A percentile compares a stretch with the other conserved stretches of the same genome.
phyloP scores from a whole-genome alignment of 1,140 invertebrate species.

The Arctopsyche grandis region DNA sequence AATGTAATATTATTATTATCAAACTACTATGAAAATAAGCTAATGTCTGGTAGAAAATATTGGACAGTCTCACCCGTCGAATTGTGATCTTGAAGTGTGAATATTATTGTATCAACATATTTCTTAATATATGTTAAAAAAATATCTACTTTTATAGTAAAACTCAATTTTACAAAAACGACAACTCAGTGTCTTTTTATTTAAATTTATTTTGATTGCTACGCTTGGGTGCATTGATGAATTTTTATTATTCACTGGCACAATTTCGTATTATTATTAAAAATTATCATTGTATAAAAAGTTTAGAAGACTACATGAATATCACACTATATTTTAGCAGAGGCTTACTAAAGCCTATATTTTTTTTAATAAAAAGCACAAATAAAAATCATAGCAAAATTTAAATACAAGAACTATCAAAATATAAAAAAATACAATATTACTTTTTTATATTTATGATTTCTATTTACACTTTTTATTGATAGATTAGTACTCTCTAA shows the following conservation, averaged over 20 bases:
- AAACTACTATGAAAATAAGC: no score
- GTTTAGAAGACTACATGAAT: slow-evolving; percentile 54
- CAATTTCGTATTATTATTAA: slow-evolving; percentile 41
- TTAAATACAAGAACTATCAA: slow-evolving; percentile 69
- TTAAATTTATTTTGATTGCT: slow-evolving; percentile 24
- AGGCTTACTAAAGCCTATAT: slow-evolving; percentile 49
- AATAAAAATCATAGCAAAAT: slow-evolving; percentile 51
- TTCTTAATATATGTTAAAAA: slow-evolving; percentile 43
- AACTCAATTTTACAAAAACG: slow-evolving; percentile 42
- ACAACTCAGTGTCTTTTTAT: slow-evolving; percentile 25
- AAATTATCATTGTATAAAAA: slow-evolving; percentile 51
- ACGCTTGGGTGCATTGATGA: slow-evolving; percentile 3
- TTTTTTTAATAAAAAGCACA: slow-evolving; percentile 50
- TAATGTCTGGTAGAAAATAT: no score
- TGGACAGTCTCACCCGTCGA: no score
- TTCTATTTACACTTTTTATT: slow-evolving; percentile 46
- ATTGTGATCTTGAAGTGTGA: no score
- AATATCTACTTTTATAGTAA: slow-evolving; percentile 46
- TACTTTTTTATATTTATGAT: slow-evolving; percentile 47
- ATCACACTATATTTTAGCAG: slow-evolving; percentile 55
- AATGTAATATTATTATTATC: no score
- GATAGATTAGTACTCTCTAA: slow-evolving; percentile 45
- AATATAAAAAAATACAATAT: slow-evolving; percentile 66
- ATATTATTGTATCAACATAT: slow-evolving; percentile 30
- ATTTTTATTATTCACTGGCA: slow-evolving; percentile 43